phyloP scores from a whole-genome alignment of 2,797 vertebrate genomes.

The Rhinichthys osculus region DNA sequence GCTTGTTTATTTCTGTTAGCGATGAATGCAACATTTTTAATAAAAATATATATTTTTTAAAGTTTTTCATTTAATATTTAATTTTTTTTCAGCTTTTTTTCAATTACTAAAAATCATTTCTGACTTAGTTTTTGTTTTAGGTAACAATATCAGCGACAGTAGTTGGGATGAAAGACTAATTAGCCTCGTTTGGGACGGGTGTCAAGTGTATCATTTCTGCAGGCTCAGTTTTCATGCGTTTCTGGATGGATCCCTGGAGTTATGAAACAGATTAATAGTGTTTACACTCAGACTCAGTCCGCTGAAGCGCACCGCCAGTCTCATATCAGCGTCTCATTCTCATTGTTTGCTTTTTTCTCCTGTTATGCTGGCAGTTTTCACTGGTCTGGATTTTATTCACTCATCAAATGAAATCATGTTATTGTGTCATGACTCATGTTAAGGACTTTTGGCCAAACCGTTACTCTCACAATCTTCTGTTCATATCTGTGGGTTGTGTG shows the following conservation, averaged over 20 bases:
- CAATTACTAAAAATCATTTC: no score
- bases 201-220: slow-evolving; percentile 52
- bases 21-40: no score
- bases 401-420: slow-evolving; percentile 55
- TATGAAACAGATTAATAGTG: slow-evolving; percentile 47
- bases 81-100: neutral
- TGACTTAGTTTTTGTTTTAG: no score
- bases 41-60: no score
- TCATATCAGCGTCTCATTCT: slow-evolving; percentile 36
- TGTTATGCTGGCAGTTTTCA: slow-evolving; percentile 24
- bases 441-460: slow-evolving; percentile 43
- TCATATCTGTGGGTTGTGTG: slow-evolving; percentile 8
- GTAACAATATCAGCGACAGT: neutral
- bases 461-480: slow-evolving; percentile 21
- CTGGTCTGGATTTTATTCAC: slow-evolving; percentile 61
- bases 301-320: slow-evolving; percentile 37
- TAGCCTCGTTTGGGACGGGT: slow-evolving; percentile 53
- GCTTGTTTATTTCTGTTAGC: no score
- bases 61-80: neutral
- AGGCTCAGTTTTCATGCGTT: slow-evolving; percentile 60
- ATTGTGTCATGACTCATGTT: slow-evolving; percentile 33
- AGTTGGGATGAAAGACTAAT: slow-evolving; percentile 21
- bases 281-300: neutral
- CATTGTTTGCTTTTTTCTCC: slow-evolving; percentile 43
- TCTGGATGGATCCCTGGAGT: slow-evolving; percentile 50